A percentile compares a stretch with the other conserved stretches of the same genome.
phyloP scores from a whole-genome alignment of 2,888 invertebrate species.

The Tenthredo scrophulariae region DNA sequence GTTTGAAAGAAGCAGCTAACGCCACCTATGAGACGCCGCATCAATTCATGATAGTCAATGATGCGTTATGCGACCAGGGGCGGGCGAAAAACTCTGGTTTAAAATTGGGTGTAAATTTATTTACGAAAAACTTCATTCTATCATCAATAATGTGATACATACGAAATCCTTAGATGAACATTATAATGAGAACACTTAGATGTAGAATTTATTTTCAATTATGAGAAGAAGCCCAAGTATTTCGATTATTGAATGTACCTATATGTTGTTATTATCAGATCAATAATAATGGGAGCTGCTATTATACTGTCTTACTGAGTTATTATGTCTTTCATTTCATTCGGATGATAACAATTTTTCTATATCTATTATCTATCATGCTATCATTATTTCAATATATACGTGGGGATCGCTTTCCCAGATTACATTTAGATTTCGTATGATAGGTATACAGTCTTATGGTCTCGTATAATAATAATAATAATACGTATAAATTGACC shows the following conservation, averaged over 20 bases:
- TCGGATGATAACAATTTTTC: neutral
- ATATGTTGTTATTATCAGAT: neutral
- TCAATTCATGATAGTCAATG: no score
- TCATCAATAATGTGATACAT: no score
- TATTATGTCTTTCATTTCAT: neutral
- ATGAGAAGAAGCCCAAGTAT: neutral
- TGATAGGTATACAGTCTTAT: neutral
- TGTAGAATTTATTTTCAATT: neutral
- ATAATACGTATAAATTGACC: neutral
- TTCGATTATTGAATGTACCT: neutral
- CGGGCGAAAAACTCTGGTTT: neutral
- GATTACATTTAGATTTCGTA: neutral
- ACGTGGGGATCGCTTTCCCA: neutral
- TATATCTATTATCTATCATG: neutral
- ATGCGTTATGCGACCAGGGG: no score
- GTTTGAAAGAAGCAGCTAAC: neutral
- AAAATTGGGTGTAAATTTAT: neutral
- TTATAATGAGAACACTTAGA: neutral
- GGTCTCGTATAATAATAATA: neutral
- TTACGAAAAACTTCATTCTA: no score
- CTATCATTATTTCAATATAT: no score
- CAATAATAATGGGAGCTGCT: neutral
- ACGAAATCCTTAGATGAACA: no score
- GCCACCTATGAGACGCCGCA: neutral
- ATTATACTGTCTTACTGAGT: neutral